Conservation (phyloP, 2,888 invertebrate species). For the Lymantria dispar region DNA sequence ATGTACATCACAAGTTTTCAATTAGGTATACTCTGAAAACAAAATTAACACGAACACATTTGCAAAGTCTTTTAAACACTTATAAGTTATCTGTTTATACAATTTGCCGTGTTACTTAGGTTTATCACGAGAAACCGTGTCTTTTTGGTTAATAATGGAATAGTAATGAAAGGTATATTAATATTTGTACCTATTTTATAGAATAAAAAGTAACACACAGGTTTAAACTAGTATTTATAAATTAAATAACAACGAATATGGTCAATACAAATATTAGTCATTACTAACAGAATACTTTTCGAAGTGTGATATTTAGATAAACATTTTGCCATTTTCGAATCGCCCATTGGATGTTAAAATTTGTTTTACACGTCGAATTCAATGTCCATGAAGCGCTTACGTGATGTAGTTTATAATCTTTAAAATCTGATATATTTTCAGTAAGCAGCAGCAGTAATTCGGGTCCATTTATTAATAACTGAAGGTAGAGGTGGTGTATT, state of each 20-base stretch:
- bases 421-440: background rate
- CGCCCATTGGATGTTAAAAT: background rate
- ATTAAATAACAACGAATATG: background rate
- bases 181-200: background rate
- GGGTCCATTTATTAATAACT: too few relatives aligned
- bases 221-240: background rate
- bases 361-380: background rate
- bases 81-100: background rate
- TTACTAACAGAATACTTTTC: background rate
- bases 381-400: background rate
- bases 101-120: background rate
- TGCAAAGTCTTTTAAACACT: background rate
- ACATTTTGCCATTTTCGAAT: background rate
- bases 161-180: background rate
- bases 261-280: background rate
- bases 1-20: background rate
- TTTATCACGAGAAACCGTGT: background rate
- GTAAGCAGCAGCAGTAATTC: too few relatives aligned
- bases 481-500: too few relatives aligned
- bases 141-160: background rate
- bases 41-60: background rate
- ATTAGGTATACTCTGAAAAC: background rate
- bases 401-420: background rate
- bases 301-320: conserved; percentile 1
- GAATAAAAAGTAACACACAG: background rate